Evolutionary conservation across 2,888 invertebrate species (phyloP), one percentile per base, ranked within the genome.

Genomic region (Caenorhabditis drosophilae): DNA sequence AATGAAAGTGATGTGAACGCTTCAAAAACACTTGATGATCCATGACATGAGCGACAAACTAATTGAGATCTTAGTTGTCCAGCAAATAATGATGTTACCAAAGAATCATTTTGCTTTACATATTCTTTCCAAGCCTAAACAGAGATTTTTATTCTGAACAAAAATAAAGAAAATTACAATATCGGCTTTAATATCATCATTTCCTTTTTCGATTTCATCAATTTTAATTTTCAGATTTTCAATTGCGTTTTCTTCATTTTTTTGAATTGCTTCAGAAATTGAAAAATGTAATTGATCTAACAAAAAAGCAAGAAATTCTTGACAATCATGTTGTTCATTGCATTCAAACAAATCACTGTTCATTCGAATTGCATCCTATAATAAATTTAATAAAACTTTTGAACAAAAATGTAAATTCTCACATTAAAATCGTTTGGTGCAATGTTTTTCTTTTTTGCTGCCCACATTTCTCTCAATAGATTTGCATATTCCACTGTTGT

Each of bases 251-350:
- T 35, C 90, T 84, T 82, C 90, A 80, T 91, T 89, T 77, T 89
- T 89, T 41, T 88, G 87, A 71, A 88, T 88, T 0, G 91, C 91
- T 12, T 92, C 84, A 86, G 93, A 93, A 70, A 93, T 87, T 85
- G 93, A 93, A 87, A 93, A 93, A 85, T 94, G 93, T 73, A 94
- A 87, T 48, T 92, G 90, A 86, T 94, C 93, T 77, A 94, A 87
- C 71, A 94, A 86, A 89, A 93, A 93, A 50, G 92, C 92, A 31
- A 94, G 88, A 73, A 94, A 87, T 86, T 94, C 93, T 88, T 92
- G 93, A 51, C 92, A 92, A 87, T 94, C 93, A 85, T 94, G 93
- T 85, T 94, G 94, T 12, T 92, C 92, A 74, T 92, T 92, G 66
- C 92, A 92, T 71, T 89, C 90, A 84, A 94, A 90, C 75, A 90